phyloP scores from a whole-genome alignment of 2,888 invertebrate species.

The Melanchra persicariae region DNA sequence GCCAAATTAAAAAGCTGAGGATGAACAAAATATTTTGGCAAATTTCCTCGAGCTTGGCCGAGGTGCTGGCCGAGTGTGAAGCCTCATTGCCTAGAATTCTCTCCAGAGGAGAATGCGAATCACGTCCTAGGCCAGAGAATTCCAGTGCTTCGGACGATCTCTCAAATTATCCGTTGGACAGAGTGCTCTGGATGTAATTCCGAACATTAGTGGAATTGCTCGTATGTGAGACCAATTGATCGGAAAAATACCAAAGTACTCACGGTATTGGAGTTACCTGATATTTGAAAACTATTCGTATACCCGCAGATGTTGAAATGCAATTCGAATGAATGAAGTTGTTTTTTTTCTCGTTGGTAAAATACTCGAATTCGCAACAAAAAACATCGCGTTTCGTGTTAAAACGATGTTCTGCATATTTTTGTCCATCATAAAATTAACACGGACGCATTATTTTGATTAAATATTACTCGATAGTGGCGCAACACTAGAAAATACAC shows the following conservation, averaged over 20 bases:
- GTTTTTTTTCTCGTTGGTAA: not conserved
- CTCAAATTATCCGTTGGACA: constrained; percentile 74
- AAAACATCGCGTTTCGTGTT: not conserved
- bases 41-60: constrained; percentile 68
- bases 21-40: constrained; percentile 77
- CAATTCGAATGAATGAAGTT: not conserved
- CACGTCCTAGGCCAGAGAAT: constrained; percentile 76
- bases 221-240: constrained; percentile 54
- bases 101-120: constrained; percentile 77
- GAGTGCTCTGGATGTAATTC: constrained; percentile 70
- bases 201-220: constrained; percentile 67
- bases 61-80: constrained; percentile 66
- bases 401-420: not conserved
- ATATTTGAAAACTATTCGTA: constrained; percentile 37
- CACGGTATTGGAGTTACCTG: constrained; percentile 23
- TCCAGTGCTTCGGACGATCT: constrained; percentile 72
- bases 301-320: constrained; percentile 3
- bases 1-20: constrained; percentile 76
- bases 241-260: constrained; percentile 55
- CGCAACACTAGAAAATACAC: constrained; percentile 36
- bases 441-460: constrained; percentile 30
- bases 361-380: not conserved
- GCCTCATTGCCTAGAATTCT: constrained; percentile 71
- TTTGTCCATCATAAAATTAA: constrained; percentile 9
- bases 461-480: constrained; percentile 27